These are phyloP conservation scores for Troglohyphantes excavatus DNA, from an alignment of 2,888 invertebrate genomes.

Conservation along the genomic window DNA sequence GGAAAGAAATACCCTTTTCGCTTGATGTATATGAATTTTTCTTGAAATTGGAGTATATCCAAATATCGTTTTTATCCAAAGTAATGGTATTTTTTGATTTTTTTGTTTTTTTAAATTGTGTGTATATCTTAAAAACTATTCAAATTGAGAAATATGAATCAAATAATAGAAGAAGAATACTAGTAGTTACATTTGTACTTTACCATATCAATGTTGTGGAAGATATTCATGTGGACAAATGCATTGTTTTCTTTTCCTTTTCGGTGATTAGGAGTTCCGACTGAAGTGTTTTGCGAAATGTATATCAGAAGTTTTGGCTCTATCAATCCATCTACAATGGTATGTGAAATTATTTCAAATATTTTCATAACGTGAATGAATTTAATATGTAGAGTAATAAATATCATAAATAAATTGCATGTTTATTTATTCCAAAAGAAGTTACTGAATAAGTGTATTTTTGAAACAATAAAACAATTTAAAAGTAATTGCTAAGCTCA, in stretches of 20 bases:
- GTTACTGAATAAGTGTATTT: too few relatives aligned
- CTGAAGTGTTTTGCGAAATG: conserved; percentile 80
- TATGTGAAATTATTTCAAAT: conserved; percentile 60
- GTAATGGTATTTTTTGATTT: background rate
- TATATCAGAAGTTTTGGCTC: conserved; percentile 81
- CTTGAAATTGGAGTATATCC: background rate
- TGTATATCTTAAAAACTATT: background rate
- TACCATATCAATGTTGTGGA: background rate
- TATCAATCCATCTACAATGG: conserved; percentile 81
- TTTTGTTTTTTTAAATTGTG: background rate
- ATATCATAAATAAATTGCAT: too few relatives aligned
- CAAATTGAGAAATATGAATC: background rate
- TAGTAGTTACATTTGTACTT: background rate
- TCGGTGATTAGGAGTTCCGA: conserved; percentile 79
- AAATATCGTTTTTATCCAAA: background rate
- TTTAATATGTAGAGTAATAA: too few relatives aligned
- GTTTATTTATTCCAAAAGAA: too few relatives aligned
- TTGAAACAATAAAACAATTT: too few relatives aligned
- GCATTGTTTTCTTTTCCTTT: conserved; percentile 17
- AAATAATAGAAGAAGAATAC: background rate
- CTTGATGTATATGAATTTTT: too few relatives aligned
- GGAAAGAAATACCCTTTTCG: too few relatives aligned
- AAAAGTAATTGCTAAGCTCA: too few relatives aligned
- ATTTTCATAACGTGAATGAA: background rate
- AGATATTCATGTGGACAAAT: conserved; percentile 15